Percentiles rank a stretch among this genome's conserved stretches.
Evolutionary conservation across 1,140 invertebrate species (phyloP).

Genomic region (Samia ricini): DNA sequence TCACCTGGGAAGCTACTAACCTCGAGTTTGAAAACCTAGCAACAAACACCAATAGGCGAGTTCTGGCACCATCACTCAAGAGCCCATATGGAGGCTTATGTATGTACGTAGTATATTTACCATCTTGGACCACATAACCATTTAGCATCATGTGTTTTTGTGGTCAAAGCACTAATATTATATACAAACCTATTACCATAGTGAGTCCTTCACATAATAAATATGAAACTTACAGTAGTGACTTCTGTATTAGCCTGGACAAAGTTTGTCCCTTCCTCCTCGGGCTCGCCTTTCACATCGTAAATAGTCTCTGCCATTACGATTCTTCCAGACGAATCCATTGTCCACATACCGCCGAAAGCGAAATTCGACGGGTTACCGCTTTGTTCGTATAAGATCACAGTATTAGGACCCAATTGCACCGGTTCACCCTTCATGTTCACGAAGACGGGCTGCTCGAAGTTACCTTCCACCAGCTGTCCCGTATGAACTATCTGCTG

Average conservation of each 20-base stretch:
- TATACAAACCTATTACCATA: too few species aligned
- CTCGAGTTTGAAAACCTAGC: too few species aligned
- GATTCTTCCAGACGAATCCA: slow-evolving; percentile 69
- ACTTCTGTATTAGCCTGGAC: slow-evolving; percentile 64
- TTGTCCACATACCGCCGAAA: slow-evolving; percentile 71
- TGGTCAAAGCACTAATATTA: too few species aligned
- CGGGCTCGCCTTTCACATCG: slow-evolving; percentile 72
- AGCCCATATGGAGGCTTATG: too few species aligned
- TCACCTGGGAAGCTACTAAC: too few species aligned
- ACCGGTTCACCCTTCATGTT: slow-evolving; percentile 73
- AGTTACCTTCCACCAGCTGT: slow-evolving; percentile 67
- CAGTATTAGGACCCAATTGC: slow-evolving; percentile 69
- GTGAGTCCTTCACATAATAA: too few species aligned
- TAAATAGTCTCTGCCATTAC: slow-evolving; percentile 75
- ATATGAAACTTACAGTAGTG: slow-evolving; percentile 45
- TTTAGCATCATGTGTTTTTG: too few species aligned
- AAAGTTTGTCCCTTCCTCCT: slow-evolving; percentile 58
- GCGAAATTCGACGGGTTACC: slow-evolving; percentile 68
- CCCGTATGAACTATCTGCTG: slow-evolving; percentile 71
- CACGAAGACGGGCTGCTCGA: slow-evolving; percentile 70
- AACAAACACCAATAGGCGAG: too few species aligned
- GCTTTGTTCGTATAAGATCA: slow-evolving; percentile 72
- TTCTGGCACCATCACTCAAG: too few species aligned
- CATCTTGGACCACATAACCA: too few species aligned
- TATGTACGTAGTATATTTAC: too few species aligned